These are phyloP conservation scores for Myopa testacea DNA, from an alignment of 2,888 invertebrate species.

Conservation along the genomic window DNA sequence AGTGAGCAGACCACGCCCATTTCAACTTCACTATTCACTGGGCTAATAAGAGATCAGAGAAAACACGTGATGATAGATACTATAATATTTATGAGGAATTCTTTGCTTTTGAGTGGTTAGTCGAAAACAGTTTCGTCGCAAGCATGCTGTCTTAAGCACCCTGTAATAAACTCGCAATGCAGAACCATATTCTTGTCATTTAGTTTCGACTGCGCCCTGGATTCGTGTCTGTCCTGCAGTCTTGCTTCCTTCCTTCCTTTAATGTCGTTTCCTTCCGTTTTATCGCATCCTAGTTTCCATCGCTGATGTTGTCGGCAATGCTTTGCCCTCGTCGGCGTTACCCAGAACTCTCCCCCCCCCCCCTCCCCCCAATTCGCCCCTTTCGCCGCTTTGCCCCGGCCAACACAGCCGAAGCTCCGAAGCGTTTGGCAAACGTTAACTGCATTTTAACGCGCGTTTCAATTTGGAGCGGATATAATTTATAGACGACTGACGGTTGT, in stretches of 20 bases:
- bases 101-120: too few relatives aligned
- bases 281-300: slow-evolving; percentile 41
- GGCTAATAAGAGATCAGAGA: too few relatives aligned
- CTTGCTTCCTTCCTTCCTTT: slow-evolving; percentile 45
- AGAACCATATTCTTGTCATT: slow-evolving; percentile 23
- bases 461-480: slow-evolving; percentile 67
- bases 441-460: slow-evolving; percentile 67
- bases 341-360: not conserved
- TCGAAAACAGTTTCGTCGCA: too few relatives aligned
- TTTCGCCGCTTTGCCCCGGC: not conserved
- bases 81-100: too few relatives aligned
- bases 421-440: slow-evolving; percentile 59
- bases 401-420: not conserved
- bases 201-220: slow-evolving; percentile 15
- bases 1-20: too few relatives aligned
- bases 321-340: not conserved
- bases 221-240: slow-evolving; percentile 15
- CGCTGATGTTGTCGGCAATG: slow-evolving; percentile 6
- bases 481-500: slow-evolving; percentile 64
- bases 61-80: too few relatives aligned
- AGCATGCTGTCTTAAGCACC: not conserved
- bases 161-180: slow-evolving; percentile 3
- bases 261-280: slow-evolving; percentile 48
- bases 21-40: too few relatives aligned
- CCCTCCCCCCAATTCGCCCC: not conserved